Evolutionary conservation across 2,797 vertebrate genomes (phyloP), one percentile per base, ranked within the genome.

Genomic region (Parotocinclus haroldoi): DNA sequence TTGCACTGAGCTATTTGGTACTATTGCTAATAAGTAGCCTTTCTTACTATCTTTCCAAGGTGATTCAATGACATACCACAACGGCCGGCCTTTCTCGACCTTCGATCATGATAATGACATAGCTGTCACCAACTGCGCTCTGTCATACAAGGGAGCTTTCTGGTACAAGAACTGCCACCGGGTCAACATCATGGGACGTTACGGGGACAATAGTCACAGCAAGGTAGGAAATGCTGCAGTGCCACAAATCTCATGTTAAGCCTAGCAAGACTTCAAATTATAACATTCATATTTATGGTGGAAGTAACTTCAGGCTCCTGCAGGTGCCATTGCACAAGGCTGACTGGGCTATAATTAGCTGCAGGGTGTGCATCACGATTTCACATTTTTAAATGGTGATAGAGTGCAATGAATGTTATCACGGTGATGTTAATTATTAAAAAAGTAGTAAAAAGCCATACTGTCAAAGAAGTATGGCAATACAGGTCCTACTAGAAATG

Each of bases 161-260:
- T 98, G 96, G 96, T 98, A 98, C 71, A 98, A 96, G 87, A 98
- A 98, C 79, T 98, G 96, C 67, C 96, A 98, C 81, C 91, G 95
- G 1, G 96, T 97, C 84, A 98, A 98, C 82, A 88, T 98, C 72
- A 98, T 98, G 94, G 96, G 96, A 49, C 84, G 92, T 88, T 98
- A 98, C 0, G 93, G 93, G 52, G 95, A 95, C 78, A 91, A 94
- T 78, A 98, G 83, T 78, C 96, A 98, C 83, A 98, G 96, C 87
- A 96, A 98, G 94, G 96, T 96, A 80, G 74, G 87, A 40, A 8
- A 64, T 10, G 17, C 18, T 45, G 11, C 57, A 45, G 10, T 14
- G 16, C 8, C 9, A 58, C 36, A 36, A 11, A 3, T 12, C 3
- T 4, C 8, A 36, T 18, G 19, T 37, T n/a, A 46, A 12, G n/a